Conservation (phyloP, 2,888 invertebrate genomes). For the Tyria jacobaeae region DNA sequence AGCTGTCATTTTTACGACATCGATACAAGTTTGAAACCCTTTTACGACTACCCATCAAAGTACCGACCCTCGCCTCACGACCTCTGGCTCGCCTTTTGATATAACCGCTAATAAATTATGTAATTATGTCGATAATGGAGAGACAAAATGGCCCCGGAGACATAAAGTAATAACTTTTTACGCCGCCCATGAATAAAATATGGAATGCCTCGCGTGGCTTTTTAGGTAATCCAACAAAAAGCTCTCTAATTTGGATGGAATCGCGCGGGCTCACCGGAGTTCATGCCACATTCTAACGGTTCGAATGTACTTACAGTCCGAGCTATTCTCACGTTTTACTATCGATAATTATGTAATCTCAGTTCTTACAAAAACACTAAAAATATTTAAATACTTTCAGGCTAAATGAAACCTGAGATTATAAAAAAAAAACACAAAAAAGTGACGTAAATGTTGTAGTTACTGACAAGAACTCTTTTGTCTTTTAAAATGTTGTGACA, state of each 20-base stretch:
- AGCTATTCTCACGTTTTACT: not conserved
- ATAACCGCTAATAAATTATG: conserved; percentile 42
- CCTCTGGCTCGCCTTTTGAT: conserved; percentile 14
- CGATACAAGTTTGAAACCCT: conserved; percentile 33
- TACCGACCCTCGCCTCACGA: not conserved
- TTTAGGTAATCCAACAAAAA: conserved; percentile 34
- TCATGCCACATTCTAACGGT: conserved; percentile 20
- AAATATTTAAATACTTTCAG: not conserved
- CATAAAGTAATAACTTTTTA: conserved; percentile 48
- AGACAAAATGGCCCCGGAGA: conserved; percentile 38
- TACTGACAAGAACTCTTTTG: too few relatives aligned
- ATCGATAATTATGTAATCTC: conserved; percentile 3
- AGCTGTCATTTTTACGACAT: conserved; percentile 28
- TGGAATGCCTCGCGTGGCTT: conserved; percentile 32
- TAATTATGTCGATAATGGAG: conserved; percentile 50
- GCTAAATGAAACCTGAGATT: not conserved
- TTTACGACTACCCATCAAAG: conserved; percentile 17
- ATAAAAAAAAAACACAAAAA: not conserved
- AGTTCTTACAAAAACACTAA: conserved; percentile 1
- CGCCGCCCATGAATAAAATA: conserved; percentile 45
- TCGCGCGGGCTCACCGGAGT: conserved; percentile 13
- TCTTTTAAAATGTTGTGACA: too few relatives aligned
- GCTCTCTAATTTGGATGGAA: conserved; percentile 27
- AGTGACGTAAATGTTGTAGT: too few relatives aligned
- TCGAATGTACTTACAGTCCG: conserved; percentile 12